Percentiles rank a stretch among this genome's conserved stretches.
These are phyloP conservation scores for Ooceraea biroi DNA, from an alignment of 1,140 invertebrate genomes.

Conservation along the genomic window DNA sequence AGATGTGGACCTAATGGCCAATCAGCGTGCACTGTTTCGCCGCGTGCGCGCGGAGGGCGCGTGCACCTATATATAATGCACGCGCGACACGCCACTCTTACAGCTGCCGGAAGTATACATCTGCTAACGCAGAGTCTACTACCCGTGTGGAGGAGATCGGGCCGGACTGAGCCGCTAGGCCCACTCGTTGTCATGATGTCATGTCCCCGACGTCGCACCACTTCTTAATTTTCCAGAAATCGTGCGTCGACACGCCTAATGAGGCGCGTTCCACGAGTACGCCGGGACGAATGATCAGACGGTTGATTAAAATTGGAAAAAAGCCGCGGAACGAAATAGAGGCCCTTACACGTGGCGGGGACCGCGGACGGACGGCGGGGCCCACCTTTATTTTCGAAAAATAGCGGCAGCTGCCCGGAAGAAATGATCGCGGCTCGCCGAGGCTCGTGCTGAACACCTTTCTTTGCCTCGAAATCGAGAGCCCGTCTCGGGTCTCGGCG, in stretches of 20 bases:
- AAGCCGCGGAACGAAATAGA: background rate
- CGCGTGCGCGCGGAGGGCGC: slow-evolving; percentile 71
- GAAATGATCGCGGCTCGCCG: slow-evolving; percentile 67
- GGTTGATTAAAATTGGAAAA: slow-evolving; percentile 28
- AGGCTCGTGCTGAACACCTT: slow-evolving; percentile 71
- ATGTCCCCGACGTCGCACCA: background rate
- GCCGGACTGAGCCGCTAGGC: slow-evolving; percentile 17
- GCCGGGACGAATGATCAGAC: slow-evolving; percentile 27
- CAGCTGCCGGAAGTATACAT: slow-evolving; percentile 84
- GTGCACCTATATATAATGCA: slow-evolving; percentile 75
- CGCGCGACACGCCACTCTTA: slow-evolving; percentile 76
- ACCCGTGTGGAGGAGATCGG: slow-evolving; percentile 76
- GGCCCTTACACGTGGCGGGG: slow-evolving; percentile 33
- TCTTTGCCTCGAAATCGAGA: slow-evolving; percentile 43
- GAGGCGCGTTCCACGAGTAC: background rate
- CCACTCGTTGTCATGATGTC: too few species aligned
- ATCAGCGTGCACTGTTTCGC: slow-evolving; percentile 63
- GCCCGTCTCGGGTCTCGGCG: slow-evolving; percentile 6
- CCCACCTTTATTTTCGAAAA: slow-evolving; percentile 69
- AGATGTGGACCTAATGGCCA: slow-evolving; percentile 74
- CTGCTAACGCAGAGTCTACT: slow-evolving; percentile 78
- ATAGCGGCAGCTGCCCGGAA: slow-evolving; percentile 75
- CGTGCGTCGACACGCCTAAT: background rate
- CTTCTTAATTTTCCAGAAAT: slow-evolving; percentile 26
- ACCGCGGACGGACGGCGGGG: slow-evolving; percentile 35